Conservation (phyloP, 2,113 vertebrate species). For the Atrichornis clamosus region DNA sequence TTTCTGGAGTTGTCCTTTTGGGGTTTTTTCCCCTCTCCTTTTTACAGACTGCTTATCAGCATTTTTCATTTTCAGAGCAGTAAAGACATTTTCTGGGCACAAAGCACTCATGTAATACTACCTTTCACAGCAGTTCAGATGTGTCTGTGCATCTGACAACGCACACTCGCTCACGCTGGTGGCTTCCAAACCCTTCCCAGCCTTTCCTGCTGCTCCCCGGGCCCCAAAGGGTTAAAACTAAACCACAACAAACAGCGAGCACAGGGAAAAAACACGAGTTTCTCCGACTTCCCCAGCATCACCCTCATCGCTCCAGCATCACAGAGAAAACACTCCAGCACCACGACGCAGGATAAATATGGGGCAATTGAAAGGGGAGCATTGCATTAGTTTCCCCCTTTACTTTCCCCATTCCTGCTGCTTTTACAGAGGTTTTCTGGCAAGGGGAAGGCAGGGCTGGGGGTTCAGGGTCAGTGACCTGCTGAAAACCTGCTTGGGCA, state of each 20-base stretch:
- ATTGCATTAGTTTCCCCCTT: neutral
- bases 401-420: neutral
- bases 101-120: conserved; percentile 36
- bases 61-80: conserved; percentile 47
- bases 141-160: neutral
- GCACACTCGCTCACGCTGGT: neutral
- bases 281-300: conserved; percentile 17
- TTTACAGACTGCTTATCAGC: neutral
- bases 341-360: neutral
- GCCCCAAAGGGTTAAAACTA: conserved; percentile 42
- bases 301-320: neutral
- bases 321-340: neutral
- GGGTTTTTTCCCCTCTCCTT: neutral
- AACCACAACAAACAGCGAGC: conserved; percentile 55
- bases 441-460: neutral
- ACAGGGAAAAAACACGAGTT: conserved; percentile 13
- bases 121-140: conserved; percentile 41
- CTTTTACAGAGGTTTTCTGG: neutral
- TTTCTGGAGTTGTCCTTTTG: neutral
- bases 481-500: neutral
- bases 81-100: conserved; percentile 19
- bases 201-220: neutral
- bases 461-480: neutral
- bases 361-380: neutral
- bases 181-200: neutral